These are phyloP conservation scores for Ctenochaetus hawaiiensis DNA, from an alignment of 2,797 vertebrate species.

Conservation along the genomic window DNA sequence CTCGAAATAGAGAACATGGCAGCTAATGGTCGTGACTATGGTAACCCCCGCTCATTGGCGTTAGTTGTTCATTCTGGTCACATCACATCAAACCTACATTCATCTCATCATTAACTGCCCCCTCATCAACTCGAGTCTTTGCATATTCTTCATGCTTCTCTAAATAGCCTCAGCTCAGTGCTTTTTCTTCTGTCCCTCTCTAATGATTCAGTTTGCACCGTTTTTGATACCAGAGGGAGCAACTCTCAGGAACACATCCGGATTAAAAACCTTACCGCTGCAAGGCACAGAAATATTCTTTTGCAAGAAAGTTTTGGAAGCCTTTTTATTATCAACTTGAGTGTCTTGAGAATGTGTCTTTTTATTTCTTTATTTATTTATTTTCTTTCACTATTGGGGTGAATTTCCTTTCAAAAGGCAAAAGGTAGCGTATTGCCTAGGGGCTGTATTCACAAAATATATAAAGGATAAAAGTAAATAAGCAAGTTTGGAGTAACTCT, in stretches of 20 bases:
- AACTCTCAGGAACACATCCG: slow-evolving; percentile 15
- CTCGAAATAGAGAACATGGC: slow-evolving; percentile 92
- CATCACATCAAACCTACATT: slow-evolving; percentile 34
- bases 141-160: slow-evolving; percentile 46
- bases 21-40: slow-evolving; percentile 80
- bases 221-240: slow-evolving; percentile 15
- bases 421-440: neutral
- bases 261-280: slow-evolving; percentile 32
- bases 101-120: slow-evolving; percentile 19
- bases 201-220: slow-evolving; percentile 28
- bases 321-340: slow-evolving; percentile 32
- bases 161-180: slow-evolving; percentile 33
- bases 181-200: slow-evolving; percentile 6
- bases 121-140: slow-evolving; percentile 29
- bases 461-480: too few species aligned
- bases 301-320: slow-evolving; percentile 5
- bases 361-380: neutral
- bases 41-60: slow-evolving; percentile 69
- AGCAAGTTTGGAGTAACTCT: too few species aligned
- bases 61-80: slow-evolving; percentile 36
- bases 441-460: too few species aligned
- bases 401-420: slow-evolving; percentile 21
- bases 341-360: neutral
- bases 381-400: neutral
- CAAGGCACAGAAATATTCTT: neutral